Evolutionary conservation across 2,797 vertebrate species (phyloP), one percentile per base, ranked within the genome.

Genomic region (Aotus griseimembra): DNA sequence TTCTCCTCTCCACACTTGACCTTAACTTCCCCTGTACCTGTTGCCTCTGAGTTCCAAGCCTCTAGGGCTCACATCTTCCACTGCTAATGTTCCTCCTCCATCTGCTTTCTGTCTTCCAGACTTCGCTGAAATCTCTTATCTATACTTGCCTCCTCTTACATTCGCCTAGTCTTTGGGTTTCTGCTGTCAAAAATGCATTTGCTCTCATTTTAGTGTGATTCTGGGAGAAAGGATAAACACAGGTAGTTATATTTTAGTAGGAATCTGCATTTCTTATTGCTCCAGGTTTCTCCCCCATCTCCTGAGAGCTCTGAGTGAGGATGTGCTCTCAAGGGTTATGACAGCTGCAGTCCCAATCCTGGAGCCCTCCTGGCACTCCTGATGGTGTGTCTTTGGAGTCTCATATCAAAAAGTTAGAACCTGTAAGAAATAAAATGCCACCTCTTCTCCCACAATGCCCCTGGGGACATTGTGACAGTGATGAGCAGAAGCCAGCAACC

Each of bases 21-120:
- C 41, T 33, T 33, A 24, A 3, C 48, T 39, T 46, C 39, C 36
- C 22, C 44, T 5, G 64, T 4, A 7, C 61, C 30, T 44, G 50
- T n/a, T 48, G 44, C 36, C 33, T 14, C 72, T 15, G 3, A 0
- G 48, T 28, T 41, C 86, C 8, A 26, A 6, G 17, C 7, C 19
- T 50, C 48, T 44, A 5, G 3, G 14, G 30, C 30, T 88, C 26
- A 2, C 2, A 20, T 80, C 87, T 80, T 39, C 75, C 22, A 64
- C 64, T 41, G 82, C 83, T 76, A 75, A 94, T 55, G 72, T 93
- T 70, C 83, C 81, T 82, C 79, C 82, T 93, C 93, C 96, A 90
- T 90, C 90, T 92, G 96, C 85, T 93, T 84, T 94, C 94, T 55
- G 64, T 95, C 85, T 94, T 87, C 84, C 76, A 88, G 81, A 73